Conservation (phyloP, 2,113 vertebrate species). For the Gila orcuttii region DNA sequence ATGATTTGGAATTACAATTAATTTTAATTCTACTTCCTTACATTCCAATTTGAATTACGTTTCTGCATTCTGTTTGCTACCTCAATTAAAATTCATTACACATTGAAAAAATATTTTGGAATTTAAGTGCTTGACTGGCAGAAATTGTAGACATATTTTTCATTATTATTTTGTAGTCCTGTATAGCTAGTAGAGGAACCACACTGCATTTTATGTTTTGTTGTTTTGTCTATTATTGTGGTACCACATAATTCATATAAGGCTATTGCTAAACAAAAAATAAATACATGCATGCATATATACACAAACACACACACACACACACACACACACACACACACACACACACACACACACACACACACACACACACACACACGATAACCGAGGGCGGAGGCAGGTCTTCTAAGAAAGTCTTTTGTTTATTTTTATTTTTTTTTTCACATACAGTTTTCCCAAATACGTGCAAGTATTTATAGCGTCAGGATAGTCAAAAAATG, state of each 20-base stretch:
- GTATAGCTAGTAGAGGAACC: not conserved
- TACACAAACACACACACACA: not conserved
- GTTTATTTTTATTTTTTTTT: no score
- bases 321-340: not conserved
- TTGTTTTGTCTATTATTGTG: not conserved
- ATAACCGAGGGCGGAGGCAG: no score
- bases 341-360: not conserved
- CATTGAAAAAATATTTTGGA: not conserved
- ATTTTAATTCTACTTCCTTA: not conserved
- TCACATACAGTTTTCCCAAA: no score
- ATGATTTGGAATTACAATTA: not conserved
- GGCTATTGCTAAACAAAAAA: no score
- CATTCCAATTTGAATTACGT: not conserved
- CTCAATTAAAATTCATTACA: not conserved
- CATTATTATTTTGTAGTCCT: not conserved
- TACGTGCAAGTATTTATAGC: no score
- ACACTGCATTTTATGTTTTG: not conserved
- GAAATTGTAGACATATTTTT: no score
- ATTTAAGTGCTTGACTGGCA: no score
- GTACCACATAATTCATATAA: no score
- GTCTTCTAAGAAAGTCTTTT: no score
- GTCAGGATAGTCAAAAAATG: no score
- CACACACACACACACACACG: no score
- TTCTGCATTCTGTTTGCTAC: not conserved
- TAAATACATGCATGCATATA: no score